phyloP scores from a whole-genome alignment of 92 coral and sea anemone genomes.

The Meandrina meandrites region DNA sequence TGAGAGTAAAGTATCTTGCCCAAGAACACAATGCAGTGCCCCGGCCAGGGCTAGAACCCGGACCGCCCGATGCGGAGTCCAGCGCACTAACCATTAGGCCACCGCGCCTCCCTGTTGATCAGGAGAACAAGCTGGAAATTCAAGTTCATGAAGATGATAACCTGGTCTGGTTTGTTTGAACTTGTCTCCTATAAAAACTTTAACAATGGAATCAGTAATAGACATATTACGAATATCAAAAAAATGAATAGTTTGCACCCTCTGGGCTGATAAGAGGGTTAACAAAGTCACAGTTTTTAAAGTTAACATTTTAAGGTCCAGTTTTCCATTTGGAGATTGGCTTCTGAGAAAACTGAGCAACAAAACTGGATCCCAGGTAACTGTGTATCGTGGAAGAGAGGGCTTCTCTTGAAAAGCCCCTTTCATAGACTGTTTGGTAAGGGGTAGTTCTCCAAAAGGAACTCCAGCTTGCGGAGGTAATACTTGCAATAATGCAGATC shows the following conservation, averaged over 20 bases:
- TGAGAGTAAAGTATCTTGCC: too few relatives aligned
- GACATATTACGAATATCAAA: conserved; percentile 51
- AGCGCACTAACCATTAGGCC: too few relatives aligned
- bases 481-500: conserved; percentile 55
- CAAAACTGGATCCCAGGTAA: conserved; percentile 49
- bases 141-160: conserved; percentile 48
- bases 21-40: too few relatives aligned
- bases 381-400: conserved; percentile 47
- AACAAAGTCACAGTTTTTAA: conserved; percentile 36
- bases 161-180: conserved; percentile 61
- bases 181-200: conserved; percentile 49
- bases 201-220: conserved; percentile 6
- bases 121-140: conserved; percentile 29
- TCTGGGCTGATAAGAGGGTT: conserved; percentile 36
- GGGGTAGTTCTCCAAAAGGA: conserved; percentile 48
- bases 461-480: conserved; percentile 48
- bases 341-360: too few relatives aligned
- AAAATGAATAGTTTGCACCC: conserved; percentile 51
- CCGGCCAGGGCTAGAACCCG: too few relatives aligned
- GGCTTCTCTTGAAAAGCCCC: conserved; percentile 60
- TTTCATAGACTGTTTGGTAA: conserved; percentile 49
- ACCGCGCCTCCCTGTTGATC: too few relatives aligned
- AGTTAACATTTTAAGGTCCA: conserved; percentile 58
- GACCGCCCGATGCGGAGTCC: too few relatives aligned
- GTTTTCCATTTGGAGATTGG: too few relatives aligned